Evolutionary conservation across 2,888 invertebrate genomes (phyloP).

Genomic region (Eumacrocentrus americanus): DNA sequence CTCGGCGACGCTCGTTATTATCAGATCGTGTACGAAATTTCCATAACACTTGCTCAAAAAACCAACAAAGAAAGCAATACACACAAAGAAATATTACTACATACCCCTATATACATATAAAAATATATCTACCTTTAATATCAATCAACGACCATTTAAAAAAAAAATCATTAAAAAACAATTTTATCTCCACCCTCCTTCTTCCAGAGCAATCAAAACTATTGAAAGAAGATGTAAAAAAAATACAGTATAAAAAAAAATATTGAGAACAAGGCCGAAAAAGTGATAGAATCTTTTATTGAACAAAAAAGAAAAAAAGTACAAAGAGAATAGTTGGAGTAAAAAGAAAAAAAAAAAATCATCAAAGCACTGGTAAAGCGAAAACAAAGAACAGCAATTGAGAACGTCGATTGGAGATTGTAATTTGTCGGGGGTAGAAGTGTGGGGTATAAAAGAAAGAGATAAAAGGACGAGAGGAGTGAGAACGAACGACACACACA

Average conservation of each 20-base stretch:
- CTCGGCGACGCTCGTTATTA: constrained; percentile 12
- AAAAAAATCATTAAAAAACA: neutral
- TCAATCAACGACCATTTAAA: neutral
- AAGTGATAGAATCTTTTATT: too few species aligned
- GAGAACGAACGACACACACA: neutral
- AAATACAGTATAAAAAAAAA: too few species aligned
- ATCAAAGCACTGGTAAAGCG: neutral
- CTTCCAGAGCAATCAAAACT: too few species aligned
- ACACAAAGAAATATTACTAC: neutral
- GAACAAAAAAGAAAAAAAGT: neutral
- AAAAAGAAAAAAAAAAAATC: neutral
- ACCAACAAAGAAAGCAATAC: neutral
- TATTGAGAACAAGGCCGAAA: too few species aligned
- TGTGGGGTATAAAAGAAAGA: neutral
- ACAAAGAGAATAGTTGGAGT: too few species aligned
- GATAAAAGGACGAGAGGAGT: neutral
- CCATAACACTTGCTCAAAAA: neutral
- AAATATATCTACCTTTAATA: too few species aligned
- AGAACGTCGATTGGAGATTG: constrained; percentile 21
- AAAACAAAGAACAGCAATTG: constrained; percentile 21
- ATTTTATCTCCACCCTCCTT: too few species aligned
- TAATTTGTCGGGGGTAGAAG: constrained; percentile 16
- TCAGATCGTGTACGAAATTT: neutral
- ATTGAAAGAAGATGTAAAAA: too few species aligned
- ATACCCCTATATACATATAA: neutral